Percentiles rank a stretch among this genome's conserved stretches.
Evolutionary conservation across 2,797 vertebrate genomes (phyloP).

Genomic region (Crenichthys baileyi): DNA sequence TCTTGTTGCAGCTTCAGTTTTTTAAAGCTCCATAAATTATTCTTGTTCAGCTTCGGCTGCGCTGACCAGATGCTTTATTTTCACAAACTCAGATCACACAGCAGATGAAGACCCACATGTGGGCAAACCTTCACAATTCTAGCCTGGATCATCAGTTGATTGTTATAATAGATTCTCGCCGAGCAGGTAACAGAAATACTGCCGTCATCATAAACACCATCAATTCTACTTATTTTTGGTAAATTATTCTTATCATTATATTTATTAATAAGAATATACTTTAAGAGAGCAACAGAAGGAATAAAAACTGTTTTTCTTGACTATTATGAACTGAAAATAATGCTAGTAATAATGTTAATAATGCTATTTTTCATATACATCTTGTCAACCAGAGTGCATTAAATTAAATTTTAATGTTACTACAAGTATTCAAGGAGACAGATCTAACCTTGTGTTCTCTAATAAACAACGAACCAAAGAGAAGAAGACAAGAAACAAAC

Average conservation of each 20-base stretch:
- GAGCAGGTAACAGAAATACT: not conserved
- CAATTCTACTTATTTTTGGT: not conserved
- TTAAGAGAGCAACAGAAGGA: not conserved
- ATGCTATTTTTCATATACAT: too few species aligned
- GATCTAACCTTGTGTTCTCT: too few species aligned
- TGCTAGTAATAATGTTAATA: too few species aligned
- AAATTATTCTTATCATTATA: not conserved
- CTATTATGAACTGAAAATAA: too few species aligned
- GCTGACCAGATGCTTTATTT: conserved; percentile 4
- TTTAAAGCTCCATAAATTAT: conserved; percentile 22
- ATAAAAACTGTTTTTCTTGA: not conserved
- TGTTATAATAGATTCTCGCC: not conserved
- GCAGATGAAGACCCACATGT: not conserved
- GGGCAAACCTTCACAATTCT: not conserved
- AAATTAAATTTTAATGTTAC: not conserved
- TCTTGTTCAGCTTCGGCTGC: conserved; percentile 20
- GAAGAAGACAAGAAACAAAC: not conserved
- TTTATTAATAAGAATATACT: not conserved
- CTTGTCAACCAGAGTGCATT: not conserved
- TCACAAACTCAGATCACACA: not conserved
- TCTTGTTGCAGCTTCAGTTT: conserved; percentile 9
- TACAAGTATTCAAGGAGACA: not conserved
- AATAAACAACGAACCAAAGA: not conserved
- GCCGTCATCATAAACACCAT: too few species aligned
- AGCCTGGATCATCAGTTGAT: not conserved